Evolutionary conservation across 1,140 invertebrate species (phyloP).

Genomic region (Zelostemma sp.): DNA sequence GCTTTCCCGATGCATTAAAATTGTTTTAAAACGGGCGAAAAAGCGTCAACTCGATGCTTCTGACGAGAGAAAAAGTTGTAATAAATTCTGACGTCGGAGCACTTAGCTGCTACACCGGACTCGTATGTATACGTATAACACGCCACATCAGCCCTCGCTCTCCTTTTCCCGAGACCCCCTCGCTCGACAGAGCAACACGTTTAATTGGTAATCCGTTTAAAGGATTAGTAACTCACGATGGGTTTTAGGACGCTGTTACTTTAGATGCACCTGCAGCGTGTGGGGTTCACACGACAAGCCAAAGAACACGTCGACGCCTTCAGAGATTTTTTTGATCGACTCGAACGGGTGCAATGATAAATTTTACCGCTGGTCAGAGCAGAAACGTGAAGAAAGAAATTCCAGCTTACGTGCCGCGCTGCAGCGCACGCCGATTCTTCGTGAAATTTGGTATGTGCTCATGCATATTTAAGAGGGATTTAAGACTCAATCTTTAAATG

Average conservation of each 20-base stretch:
- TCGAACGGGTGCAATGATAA: background rate
- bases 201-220: slow-evolving; percentile 71
- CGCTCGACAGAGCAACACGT: slow-evolving; percentile 52
- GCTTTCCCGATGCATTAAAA: too few relatives aligned
- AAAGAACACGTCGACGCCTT: slow-evolving; percentile 19
- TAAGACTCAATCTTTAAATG: slow-evolving; percentile 38
- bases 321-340: slow-evolving; percentile 13
- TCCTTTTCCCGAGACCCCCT: slow-evolving; percentile 21
- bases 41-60: too few relatives aligned
- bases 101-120: background rate
- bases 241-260: slow-evolving; percentile 63
- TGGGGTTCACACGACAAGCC: slow-evolving; percentile 21
- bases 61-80: too few relatives aligned
- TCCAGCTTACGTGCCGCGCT: too few relatives aligned
- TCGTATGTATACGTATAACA: slow-evolving; percentile 22
- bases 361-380: too few relatives aligned
- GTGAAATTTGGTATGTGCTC: slow-evolving; percentile 1
- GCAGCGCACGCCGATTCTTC: background rate
- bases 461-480: slow-evolving; percentile 15
- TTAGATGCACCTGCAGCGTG: slow-evolving; percentile 55
- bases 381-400: too few relatives aligned
- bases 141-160: slow-evolving; percentile 23
- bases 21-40: too few relatives aligned
- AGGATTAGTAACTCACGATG: slow-evolving; percentile 67
- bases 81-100: background rate